These are phyloP conservation scores for Hecatera dysodea DNA, from an alignment of 2,888 invertebrate species.

Conservation along the genomic window DNA sequence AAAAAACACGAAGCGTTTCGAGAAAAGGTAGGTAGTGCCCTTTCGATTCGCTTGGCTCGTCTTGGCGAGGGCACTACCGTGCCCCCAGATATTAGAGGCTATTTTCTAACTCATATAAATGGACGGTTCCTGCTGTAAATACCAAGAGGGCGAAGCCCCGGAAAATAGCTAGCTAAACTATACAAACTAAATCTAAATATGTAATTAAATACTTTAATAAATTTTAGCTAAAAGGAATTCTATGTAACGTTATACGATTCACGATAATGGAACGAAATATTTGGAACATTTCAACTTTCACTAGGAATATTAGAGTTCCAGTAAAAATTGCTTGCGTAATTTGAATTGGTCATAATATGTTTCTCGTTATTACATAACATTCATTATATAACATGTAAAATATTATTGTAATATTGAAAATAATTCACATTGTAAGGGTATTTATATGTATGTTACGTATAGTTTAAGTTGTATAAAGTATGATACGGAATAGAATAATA, in stretches of 20 bases:
- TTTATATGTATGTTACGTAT: no score
- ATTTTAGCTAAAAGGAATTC: conserved; percentile 15
- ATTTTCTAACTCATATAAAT: no score
- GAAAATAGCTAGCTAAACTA: not conserved
- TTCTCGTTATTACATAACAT: not conserved
- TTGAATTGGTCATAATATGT: not conserved
- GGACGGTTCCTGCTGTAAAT: no score
- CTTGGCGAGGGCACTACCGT: no score
- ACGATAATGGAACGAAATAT: conserved; percentile 40
- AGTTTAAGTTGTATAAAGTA: no score
- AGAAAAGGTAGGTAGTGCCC: no score
- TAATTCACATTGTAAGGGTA: no score
- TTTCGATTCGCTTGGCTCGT: no score
- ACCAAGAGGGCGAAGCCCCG: not conserved
- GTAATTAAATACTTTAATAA: conserved; percentile 20
- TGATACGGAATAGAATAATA: no score
- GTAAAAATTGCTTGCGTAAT: conserved; percentile 26
- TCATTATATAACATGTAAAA: not conserved
- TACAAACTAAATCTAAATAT: not conserved
- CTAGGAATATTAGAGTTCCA: conserved; percentile 28
- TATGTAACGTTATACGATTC: conserved; percentile 16
- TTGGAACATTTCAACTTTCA: conserved; percentile 34
- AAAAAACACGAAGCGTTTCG: no score
- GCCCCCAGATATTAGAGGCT: no score
- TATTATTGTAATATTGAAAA: no score